Conservation (phyloP, 2,888 invertebrate genomes). For the Ditula angustiorana region DNA sequence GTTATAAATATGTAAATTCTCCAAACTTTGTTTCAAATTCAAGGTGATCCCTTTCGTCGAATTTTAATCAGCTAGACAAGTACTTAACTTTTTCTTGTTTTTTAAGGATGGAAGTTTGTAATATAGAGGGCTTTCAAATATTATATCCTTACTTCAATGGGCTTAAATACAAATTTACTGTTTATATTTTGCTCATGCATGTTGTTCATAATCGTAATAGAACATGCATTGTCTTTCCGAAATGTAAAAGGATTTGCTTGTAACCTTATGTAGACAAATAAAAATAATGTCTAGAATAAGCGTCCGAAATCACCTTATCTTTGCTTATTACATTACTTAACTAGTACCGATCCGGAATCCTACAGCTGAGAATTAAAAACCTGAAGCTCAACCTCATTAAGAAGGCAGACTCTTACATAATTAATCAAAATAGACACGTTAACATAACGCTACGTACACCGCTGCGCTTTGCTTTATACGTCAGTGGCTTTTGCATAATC, state of each 20-base stretch:
- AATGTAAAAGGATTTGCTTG: too few species aligned
- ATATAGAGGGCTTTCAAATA: background rate
- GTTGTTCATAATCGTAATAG: too few species aligned
- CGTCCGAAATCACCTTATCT: too few species aligned
- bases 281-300: too few species aligned
- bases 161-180: too few species aligned
- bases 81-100: slow-evolving; percentile 26
- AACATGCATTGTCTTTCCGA: too few species aligned
- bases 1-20: slow-evolving; percentile 30
- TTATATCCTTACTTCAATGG: too few species aligned
- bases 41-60: slow-evolving; percentile 34
- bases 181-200: too few species aligned
- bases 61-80: slow-evolving; percentile 34
- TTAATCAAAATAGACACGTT: background rate
- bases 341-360: background rate
- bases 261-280: too few species aligned
- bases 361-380: too few species aligned
- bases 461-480: background rate
- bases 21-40: slow-evolving; percentile 30
- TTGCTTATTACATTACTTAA: background rate
- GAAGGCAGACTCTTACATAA: too few species aligned
- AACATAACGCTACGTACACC: background rate
- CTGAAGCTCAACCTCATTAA: too few species aligned
- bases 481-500: slow-evolving; percentile 19
- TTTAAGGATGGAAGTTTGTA: slow-evolving; percentile 18